A percentile compares a stretch with the other conserved stretches of the same genome.
These are phyloP conservation scores for Melopsittacus undulatus DNA, from an alignment of 2,797 vertebrate species.

Conservation along the genomic window DNA sequence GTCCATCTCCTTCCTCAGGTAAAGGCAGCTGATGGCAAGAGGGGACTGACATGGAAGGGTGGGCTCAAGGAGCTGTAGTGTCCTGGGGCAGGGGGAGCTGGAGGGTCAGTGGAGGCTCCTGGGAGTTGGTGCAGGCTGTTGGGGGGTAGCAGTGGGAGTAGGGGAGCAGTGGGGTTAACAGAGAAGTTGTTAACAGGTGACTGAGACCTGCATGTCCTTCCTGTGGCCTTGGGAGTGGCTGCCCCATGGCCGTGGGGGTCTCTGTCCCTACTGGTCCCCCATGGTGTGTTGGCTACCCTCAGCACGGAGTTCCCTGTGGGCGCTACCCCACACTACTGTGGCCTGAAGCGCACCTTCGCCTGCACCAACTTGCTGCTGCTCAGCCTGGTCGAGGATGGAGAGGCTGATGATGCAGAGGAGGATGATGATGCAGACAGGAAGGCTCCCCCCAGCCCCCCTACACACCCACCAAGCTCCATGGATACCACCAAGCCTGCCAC, in stretches of 20 bases:
- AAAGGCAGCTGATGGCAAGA: not conserved
- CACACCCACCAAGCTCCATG: rapidly evolving
- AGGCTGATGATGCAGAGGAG: not conserved
- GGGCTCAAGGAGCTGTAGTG: not conserved
- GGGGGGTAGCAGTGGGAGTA: not conserved
- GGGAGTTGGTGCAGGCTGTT: not conserved
- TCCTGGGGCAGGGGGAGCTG: not conserved
- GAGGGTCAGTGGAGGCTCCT: not conserved
- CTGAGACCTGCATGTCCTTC: not conserved
- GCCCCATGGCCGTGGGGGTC: not conserved
- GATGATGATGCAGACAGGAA: rapidly evolving
- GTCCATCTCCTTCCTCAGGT: rapidly evolving
- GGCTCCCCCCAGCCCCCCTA: not conserved
- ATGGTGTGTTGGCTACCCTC: rapidly evolving
- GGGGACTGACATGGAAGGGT: not conserved
- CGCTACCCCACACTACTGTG: no score
- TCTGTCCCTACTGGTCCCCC: not conserved
- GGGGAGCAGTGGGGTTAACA: not conserved
- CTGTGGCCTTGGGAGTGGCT: no score
- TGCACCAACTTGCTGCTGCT: not conserved
- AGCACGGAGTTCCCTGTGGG: not conserved
- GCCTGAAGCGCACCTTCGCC: not conserved
- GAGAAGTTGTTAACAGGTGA: not conserved
- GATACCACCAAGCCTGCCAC: rapidly evolving
- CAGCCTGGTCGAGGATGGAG: rapidly evolving